Evolutionary conservation across 1,140 invertebrate genomes (phyloP), one percentile per base, ranked within the genome.

Genomic region (Bombus sibiricus): DNA sequence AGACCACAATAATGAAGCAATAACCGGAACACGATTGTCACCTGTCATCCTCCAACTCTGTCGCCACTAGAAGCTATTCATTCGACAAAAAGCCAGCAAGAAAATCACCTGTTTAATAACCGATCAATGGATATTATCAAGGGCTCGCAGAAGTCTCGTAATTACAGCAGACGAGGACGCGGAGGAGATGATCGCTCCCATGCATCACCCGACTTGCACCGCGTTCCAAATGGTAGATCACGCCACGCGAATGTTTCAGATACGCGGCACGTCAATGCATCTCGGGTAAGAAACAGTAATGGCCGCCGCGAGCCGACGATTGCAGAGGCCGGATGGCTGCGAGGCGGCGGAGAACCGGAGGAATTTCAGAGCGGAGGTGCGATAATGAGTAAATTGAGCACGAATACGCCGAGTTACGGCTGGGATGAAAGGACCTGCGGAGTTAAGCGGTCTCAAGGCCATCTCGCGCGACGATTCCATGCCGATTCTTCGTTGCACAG

Each of bases 371-470:
- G 81, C 73, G 86, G 69, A 90, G 87, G 89, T 91, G 89, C 87
- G 85, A 92, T 92, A 92, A 92, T 92, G 85, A 92, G 91, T 86
- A 91, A 90, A 91, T 92, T 91, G 85, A 69, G 75, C 86, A 47
- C 18, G 69, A 85, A 62, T 81, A 84, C 80, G 75, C 59, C 74
- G 77, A 82, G 81, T 80, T 83, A 87, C 87, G 74, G 43, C 37
- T 68, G 68, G 82, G 86, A 92, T 77, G 77, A 88, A 86, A 87
- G 72, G 43, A 92, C 81, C 83, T 71, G 66, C 59, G 59, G 85
- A 91, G 84, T 57, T 57, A 83, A 83, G 37, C 62, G 80, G 66
- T 86, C 79, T 75, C 84, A 89, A 90, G 91, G 90, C 82, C 77
- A 88, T 69, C 32, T 18, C 53, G 15, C 72, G 59, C 71, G 73